Evolutionary conservation across 2,797 vertebrate species (phyloP).

Genomic region (Ispidina picta): DNA sequence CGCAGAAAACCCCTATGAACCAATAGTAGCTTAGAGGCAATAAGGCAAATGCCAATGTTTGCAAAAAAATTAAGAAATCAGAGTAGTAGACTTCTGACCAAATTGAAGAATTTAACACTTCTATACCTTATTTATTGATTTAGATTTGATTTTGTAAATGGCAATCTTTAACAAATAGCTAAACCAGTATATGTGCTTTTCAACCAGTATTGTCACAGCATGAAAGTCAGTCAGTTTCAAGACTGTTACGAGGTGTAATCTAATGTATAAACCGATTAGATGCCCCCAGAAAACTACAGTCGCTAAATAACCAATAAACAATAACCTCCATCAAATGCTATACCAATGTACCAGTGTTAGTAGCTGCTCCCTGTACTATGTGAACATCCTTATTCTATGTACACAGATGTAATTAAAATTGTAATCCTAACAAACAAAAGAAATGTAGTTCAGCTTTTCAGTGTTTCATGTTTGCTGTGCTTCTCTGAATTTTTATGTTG

Average conservation of each 20-base stretch:
- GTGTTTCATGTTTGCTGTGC: conserved; percentile 95
- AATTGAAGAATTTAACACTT: conserved; percentile 75
- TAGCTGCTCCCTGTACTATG: conserved; percentile 93
- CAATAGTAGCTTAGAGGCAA: conserved; percentile 72
- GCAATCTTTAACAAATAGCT: conserved; percentile 77
- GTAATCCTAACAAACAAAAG: conserved; percentile 95
- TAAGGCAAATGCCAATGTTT: conserved; percentile 68
- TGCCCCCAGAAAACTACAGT: conserved; percentile 83
- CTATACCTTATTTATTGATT: conserved; percentile 74
- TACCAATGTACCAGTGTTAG: conserved; percentile 95
- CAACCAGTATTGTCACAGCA: conserved; percentile 78
- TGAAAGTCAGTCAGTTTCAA: conserved; percentile 84
- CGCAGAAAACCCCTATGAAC: conserved; percentile 64
- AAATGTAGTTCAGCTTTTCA: conserved; percentile 93
- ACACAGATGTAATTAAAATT: conserved; percentile 99
- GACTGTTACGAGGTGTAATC: conserved; percentile 88
- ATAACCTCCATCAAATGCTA: conserved; percentile 89
- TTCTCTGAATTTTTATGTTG: conserved; percentile 86
- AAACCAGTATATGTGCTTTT: conserved; percentile 78
- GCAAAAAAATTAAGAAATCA: conserved; percentile 65
- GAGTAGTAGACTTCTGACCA: conserved; percentile 77
- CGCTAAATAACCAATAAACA: conserved; percentile 86
- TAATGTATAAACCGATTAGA: conserved; percentile 87
- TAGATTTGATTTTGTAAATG: conserved; percentile 73
- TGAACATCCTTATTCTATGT: conserved; percentile 96